Evolutionary conservation across 64 coral and sea anemone species (phyloP), one percentile per base, ranked within the genome.

Genomic region (Trachythela sp.): DNA sequence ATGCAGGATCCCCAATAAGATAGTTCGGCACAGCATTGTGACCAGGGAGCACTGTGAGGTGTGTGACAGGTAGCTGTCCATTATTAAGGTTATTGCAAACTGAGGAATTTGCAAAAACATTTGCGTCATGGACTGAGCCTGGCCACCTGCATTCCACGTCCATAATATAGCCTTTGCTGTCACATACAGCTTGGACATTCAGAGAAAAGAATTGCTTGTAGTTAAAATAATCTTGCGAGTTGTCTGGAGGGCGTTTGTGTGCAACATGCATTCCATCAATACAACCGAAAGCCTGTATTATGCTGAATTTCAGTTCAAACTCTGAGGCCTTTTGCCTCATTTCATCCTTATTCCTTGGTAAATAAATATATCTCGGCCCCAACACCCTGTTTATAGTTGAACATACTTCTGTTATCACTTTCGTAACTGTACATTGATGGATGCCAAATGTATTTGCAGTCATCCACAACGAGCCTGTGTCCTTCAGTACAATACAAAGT

Each of bases 161-260:
- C 71, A 77, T 77, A 0, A 88, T 67, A 32, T 91, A 77, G 50
- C 84, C 85, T 50, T 85, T 86, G 33, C 72, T 92, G 39, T 92
- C 90, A 83, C 90, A 92, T 48, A 92, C 87, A 38, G 90, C 68
- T 35, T 92, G 85, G 51, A 92, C 48, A 83, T 88, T 92, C 40
- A 92, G 90, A 36, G 90, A 92, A 56, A 92, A 92, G 87, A 77
- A 88, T 48, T 92, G 90, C 34, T 92, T 92, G 48, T 88, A 92
- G 37, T 48, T 87, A 36, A 83, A 92, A 34, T 83, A 92, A 59
- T 87, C 90, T 92, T 87, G 90, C 0, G 71, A 88, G 75, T 88
- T 56, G 76, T 92, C 18, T 37, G 45, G 43, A 33, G 83, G 90
- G 48, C 84, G 84, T 50, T 87, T 86, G 18, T 75, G 36, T 50